Conservation (phyloP, 2,797 vertebrate genomes). For the Eospalax fontanierii region DNA sequence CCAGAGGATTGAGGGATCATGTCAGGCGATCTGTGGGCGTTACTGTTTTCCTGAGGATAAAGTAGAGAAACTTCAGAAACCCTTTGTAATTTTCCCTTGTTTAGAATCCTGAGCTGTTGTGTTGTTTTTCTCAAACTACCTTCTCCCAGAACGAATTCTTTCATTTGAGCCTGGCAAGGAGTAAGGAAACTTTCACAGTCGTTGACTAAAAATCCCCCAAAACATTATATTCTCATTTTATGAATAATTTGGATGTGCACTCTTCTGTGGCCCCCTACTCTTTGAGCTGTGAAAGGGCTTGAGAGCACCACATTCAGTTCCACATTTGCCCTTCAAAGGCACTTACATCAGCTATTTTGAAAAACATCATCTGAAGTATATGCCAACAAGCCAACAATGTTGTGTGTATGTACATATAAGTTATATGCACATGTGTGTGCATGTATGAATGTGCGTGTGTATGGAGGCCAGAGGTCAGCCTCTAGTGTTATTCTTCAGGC, state of each 20-base stretch:
- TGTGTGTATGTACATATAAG: background rate
- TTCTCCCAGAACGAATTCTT: background rate
- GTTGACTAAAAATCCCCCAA: constrained; percentile 1
- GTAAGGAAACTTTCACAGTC: background rate
- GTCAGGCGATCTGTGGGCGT: background rate
- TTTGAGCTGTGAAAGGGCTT: background rate
- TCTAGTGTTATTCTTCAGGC: background rate
- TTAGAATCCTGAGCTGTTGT: constrained; percentile 19
- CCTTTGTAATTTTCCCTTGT: background rate
- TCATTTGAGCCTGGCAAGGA: background rate
- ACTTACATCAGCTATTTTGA: background rate
- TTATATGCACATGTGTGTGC: background rate
- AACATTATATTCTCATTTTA: background rate
- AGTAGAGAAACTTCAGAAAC: background rate
- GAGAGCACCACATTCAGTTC: background rate
- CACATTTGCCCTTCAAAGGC: background rate
- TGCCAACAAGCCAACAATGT: background rate
- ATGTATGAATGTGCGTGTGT: background rate
- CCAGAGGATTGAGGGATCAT: background rate
- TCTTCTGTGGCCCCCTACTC: background rate
- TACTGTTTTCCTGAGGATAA: constrained; percentile 36
- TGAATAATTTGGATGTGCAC: background rate
- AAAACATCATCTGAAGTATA: constrained; percentile 26
- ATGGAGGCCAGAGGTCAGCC: background rate
- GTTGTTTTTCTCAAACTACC: background rate